These are phyloP conservation scores for Paratrypauchen microcephalus DNA, from an alignment of 2,797 vertebrate genomes.

Conservation along the genomic window DNA sequence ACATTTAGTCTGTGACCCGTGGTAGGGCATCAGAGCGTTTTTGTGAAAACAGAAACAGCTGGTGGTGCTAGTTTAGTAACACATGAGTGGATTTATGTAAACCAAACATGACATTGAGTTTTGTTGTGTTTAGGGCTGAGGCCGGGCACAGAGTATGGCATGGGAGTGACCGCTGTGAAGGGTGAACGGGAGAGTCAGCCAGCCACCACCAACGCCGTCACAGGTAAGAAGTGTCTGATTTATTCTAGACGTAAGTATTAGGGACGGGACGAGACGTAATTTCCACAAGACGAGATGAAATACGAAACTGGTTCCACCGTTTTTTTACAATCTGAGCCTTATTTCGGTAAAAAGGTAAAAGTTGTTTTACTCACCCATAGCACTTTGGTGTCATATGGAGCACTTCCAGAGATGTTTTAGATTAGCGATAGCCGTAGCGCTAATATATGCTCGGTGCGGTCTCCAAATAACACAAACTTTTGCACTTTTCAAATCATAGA, in stretches of 20 bases:
- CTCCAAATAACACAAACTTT: too few relatives aligned
- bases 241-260: neutral
- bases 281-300: too few relatives aligned
- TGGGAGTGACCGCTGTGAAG: conserved; percentile 94
- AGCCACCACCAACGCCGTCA: conserved; percentile 91
- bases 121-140: conserved; percentile 79
- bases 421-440: too few relatives aligned
- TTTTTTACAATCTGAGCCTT: too few relatives aligned
- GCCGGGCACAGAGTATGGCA: conserved; percentile 95
- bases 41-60: conserved; percentile 60
- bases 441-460: too few relatives aligned
- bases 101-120: conserved; percentile 37
- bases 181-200: conserved; percentile 90
- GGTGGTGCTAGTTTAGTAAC: conserved; percentile 46
- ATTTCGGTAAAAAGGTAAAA: too few relatives aligned
- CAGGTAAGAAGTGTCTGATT: conserved; percentile 78
- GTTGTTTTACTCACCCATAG: too few relatives aligned
- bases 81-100: conserved; percentile 34
- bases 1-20: conserved; percentile 56
- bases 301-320: too few relatives aligned
- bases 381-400: too few relatives aligned
- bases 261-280: too few relatives aligned
- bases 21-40: conserved; percentile 53
- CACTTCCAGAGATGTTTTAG: too few relatives aligned
- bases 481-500: too few relatives aligned